phyloP scores from a whole-genome alignment of 2,113 vertebrate genomes.

The Drymodes brunneopygia region DNA sequence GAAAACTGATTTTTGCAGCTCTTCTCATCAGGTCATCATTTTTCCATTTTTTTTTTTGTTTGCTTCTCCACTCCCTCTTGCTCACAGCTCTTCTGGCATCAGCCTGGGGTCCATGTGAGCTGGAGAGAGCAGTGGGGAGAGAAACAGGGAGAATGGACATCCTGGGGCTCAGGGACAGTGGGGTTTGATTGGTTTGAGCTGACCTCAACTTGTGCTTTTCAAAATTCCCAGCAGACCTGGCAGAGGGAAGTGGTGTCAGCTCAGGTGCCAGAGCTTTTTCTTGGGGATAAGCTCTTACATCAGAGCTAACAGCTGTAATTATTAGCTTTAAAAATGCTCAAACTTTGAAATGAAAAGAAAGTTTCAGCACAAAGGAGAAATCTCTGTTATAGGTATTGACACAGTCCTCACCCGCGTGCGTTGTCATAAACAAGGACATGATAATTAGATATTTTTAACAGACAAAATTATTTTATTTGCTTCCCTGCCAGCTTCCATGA shows the following conservation, averaged over 20 bases:
- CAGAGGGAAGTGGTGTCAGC: background rate
- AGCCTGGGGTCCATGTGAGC: background rate
- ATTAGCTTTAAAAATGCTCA: background rate
- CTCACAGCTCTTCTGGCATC: background rate
- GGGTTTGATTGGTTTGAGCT: rapidly evolving
- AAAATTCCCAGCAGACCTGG: background rate
- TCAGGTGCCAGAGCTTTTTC: background rate
- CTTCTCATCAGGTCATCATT: rapidly evolving
- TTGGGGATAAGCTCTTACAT: background rate
- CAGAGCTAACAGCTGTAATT: slow-evolving; percentile 10
- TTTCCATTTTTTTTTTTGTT: background rate
- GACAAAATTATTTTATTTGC: slow-evolving; percentile 77
- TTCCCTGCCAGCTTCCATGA: slow-evolving; percentile 71
- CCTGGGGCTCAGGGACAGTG: rapidly evolving
- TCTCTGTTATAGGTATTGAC: background rate
- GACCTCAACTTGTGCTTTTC: background rate
- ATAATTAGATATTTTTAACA: slow-evolving; percentile 72
- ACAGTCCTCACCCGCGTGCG: background rate
- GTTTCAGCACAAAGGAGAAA: background rate
- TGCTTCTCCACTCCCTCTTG: background rate
- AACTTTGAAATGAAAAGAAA: slow-evolving; percentile 8
- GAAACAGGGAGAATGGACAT: background rate
- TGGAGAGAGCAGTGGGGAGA: background rate
- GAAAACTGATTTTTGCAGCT: background rate
- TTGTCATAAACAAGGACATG: slow-evolving; percentile 38